Evolutionary conservation across 2,888 invertebrate genomes (phyloP).

Genomic region (Palloptera scutellata): DNA sequence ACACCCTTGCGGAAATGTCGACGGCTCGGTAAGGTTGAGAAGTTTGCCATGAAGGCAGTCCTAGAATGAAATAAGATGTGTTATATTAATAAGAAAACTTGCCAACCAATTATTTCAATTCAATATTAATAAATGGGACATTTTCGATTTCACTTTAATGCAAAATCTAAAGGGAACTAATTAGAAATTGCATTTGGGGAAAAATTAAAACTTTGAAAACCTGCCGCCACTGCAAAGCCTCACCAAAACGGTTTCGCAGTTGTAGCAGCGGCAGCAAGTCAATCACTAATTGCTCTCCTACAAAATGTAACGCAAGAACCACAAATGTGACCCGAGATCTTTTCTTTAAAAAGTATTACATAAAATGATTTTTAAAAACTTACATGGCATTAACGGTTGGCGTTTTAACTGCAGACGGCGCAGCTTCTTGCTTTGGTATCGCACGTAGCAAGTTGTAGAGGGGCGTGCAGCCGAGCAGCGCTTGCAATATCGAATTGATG

Average conservation of each 20-base stretch:
- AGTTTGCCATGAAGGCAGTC: slow-evolving; percentile 77
- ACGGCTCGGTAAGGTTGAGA: slow-evolving; percentile 72
- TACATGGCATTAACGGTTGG: slow-evolving; percentile 93
- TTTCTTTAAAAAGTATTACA: neutral
- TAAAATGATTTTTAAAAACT: slow-evolving; percentile 42
- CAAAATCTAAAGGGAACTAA: slow-evolving; percentile 4
- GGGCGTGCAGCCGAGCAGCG: slow-evolving; percentile 91
- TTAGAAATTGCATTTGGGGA: slow-evolving; percentile 1
- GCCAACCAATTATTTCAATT: neutral
- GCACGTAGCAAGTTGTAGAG: slow-evolving; percentile 90
- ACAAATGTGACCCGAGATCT: too few species aligned
- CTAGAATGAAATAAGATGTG: slow-evolving; percentile 32
- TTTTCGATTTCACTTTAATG: slow-evolving; percentile 4
- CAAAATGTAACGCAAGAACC: slow-evolving; percentile 62
- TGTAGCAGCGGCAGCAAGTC: slow-evolving; percentile 34
- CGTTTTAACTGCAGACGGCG: slow-evolving; percentile 71
- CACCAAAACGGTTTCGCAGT: slow-evolving; percentile 54
- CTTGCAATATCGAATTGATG: slow-evolving; percentile 94
- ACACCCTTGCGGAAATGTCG: slow-evolving; percentile 65
- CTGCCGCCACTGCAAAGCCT: slow-evolving; percentile 33
- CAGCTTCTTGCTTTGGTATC: slow-evolving; percentile 73
- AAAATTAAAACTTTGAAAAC: slow-evolving; percentile 30
- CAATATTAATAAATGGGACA: neutral
- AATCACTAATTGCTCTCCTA: slow-evolving; percentile 48
- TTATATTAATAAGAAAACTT: neutral